These are phyloP conservation scores for Conus ventricosus DNA, from an alignment of 1,140 invertebrate genomes.

Conservation along the genomic window DNA sequence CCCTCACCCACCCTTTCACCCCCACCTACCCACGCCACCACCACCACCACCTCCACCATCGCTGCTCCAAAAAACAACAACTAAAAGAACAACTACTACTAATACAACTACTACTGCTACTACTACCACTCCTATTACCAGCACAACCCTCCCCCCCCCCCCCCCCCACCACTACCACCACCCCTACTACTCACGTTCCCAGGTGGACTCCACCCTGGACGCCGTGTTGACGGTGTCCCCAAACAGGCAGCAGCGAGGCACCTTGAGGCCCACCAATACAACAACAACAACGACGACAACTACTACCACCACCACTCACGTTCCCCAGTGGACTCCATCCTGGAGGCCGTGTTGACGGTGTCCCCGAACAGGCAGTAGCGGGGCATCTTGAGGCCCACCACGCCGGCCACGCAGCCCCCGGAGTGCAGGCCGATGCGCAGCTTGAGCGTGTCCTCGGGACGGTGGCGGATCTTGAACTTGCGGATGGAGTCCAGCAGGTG, in stretches of 20 bases:
- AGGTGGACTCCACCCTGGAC: background rate
- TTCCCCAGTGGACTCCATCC: background rate
- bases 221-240: background rate
- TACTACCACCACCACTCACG: background rate
- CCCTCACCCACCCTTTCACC: too few species aligned
- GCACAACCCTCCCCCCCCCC: too few species aligned
- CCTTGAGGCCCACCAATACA: background rate
- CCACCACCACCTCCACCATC: too few species aligned
- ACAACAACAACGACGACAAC: too few species aligned
- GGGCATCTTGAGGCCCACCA: background rate
- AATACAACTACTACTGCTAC: too few species aligned
- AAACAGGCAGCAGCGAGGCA: background rate
- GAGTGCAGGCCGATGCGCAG: slow-evolving; percentile 84
- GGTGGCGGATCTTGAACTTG: slow-evolving; percentile 91
- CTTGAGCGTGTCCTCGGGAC: slow-evolving; percentile 87
- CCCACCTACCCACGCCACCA: too few species aligned
- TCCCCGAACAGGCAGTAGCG: background rate
- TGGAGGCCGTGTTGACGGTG: background rate
- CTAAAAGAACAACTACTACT: too few species aligned
- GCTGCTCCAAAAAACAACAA: too few species aligned
- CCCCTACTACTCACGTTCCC: background rate
- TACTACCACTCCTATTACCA: too few species aligned
- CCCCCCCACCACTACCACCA: too few species aligned
- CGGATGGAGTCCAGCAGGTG: slow-evolving; percentile 89
- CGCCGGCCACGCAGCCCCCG: background rate